These are phyloP conservation scores for Neopipo cinnamomea DNA, from an alignment of 2,113 vertebrate species.

Conservation along the genomic window DNA sequence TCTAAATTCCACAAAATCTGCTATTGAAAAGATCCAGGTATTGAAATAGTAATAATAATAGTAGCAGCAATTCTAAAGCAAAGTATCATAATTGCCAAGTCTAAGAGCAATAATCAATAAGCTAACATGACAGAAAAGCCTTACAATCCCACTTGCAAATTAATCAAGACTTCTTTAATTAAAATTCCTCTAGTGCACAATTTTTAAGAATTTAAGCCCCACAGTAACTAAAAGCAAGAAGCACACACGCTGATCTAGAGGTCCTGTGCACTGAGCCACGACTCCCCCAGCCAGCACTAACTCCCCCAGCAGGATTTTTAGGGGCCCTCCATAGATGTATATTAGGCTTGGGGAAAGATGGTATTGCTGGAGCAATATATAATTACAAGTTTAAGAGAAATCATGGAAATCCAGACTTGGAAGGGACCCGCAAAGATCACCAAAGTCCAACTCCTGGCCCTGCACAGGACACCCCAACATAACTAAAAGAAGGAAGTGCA, in stretches of 20 bases:
- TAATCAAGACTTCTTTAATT: neutral
- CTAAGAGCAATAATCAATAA: neutral
- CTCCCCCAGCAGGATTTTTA: neutral
- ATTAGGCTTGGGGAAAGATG: neutral
- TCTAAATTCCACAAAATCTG: neutral
- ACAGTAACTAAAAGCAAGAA: neutral
- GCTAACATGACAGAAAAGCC: neutral
- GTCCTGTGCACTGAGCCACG: neutral
- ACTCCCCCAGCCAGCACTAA: neutral
- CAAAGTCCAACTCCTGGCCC: neutral
- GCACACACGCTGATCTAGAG: neutral
- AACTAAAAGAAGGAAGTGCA: neutral
- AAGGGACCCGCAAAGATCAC: neutral
- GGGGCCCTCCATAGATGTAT: neutral
- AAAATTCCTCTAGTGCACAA: neutral
- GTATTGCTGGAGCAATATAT: accelerated
- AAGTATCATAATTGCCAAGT: neutral
- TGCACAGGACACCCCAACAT: neutral
- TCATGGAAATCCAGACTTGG: neutral
- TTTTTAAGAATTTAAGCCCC: neutral
- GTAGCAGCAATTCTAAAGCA: neutral
- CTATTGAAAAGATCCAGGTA: neutral
- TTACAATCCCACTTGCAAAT: neutral
- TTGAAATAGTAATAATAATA: neutral
- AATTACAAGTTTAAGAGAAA: neutral